Percentiles rank a stretch among this genome's conserved stretches.
phyloP scores from a whole-genome alignment of 1,140 invertebrate genomes.

The Drosophila serrata region DNA sequence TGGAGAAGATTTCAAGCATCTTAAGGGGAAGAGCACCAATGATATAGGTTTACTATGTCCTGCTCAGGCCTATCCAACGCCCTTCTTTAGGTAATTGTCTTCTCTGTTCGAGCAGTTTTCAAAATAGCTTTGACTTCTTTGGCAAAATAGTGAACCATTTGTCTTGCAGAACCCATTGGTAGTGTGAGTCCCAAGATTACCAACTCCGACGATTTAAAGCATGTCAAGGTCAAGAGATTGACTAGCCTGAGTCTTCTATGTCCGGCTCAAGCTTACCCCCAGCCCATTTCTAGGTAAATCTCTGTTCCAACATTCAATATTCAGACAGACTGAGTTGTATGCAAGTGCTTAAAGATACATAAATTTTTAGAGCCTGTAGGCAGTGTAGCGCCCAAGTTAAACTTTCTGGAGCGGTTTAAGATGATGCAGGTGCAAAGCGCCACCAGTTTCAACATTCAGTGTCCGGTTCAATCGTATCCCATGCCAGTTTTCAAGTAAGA shows the following conservation, averaged over 20 bases:
- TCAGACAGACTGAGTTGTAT: background rate
- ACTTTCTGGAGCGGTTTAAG: constrained; percentile 85
- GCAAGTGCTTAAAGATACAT: background rate
- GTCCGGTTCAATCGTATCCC: constrained; percentile 91
- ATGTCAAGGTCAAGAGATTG: constrained; percentile 84
- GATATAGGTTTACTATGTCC: constrained; percentile 88
- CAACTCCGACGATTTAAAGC: constrained; percentile 85
- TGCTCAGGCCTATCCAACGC: constrained; percentile 89
- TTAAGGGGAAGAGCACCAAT: constrained; percentile 72
- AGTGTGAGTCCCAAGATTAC: constrained; percentile 88
- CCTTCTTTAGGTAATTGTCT: constrained; percentile 87
- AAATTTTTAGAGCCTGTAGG: constrained; percentile 81
- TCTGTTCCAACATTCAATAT: constrained; percentile 41
- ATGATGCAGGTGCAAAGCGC: constrained; percentile 74
- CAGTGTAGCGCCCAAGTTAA: constrained; percentile 86
- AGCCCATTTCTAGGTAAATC: constrained; percentile 87
- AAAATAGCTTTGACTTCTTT: background rate
- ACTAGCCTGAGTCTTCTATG: constrained; percentile 87
- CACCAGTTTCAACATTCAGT: constrained; percentile 86
- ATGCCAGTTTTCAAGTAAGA: constrained; percentile 88
- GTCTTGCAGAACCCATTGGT: constrained; percentile 85
- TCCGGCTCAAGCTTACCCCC: constrained; percentile 91
- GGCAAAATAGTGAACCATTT: background rate
- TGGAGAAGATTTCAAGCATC: constrained; percentile 72
- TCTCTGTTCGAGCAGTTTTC: constrained; percentile 47